A percentile compares a stretch with the other conserved stretches of the same genome.
phyloP scores from a whole-genome alignment of 1,140 invertebrate species.

The Brachionus manjavacas region DNA sequence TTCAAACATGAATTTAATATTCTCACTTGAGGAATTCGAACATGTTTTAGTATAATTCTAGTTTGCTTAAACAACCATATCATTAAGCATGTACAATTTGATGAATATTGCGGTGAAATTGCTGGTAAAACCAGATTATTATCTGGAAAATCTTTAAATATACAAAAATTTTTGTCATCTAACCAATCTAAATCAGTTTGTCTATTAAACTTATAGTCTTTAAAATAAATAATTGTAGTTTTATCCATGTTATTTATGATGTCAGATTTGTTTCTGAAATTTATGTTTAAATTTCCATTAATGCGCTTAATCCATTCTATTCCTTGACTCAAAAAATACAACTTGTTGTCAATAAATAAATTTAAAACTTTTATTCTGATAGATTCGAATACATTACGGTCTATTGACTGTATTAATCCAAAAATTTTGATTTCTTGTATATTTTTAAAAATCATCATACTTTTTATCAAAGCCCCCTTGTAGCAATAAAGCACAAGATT shows the following conservation, averaged over 20 bases:
- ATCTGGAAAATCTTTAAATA: not conserved
- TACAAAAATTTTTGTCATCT: not conserved
- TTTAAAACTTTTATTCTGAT: not conserved
- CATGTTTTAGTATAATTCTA: not conserved
- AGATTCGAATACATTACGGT: not conserved
- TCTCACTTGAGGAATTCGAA: not conserved
- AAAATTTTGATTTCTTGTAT: not conserved
- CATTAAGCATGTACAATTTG: constrained; percentile 5
- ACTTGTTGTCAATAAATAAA: not conserved
- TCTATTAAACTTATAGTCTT: too few relatives aligned
- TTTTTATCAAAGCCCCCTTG: not conserved
- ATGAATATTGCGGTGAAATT: not conserved
- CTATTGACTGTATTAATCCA: not conserved
- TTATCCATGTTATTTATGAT: not conserved
- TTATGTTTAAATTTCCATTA: not conserved
- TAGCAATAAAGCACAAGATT: not conserved
- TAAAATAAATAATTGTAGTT: not conserved
- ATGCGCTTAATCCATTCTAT: not conserved
- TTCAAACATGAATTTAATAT: not conserved
- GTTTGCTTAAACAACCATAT: not conserved
- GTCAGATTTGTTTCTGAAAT: not conserved
- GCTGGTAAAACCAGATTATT: not conserved
- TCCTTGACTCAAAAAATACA: not conserved
- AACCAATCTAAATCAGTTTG: not conserved
- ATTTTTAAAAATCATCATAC: not conserved